Evolutionary conservation across 2,888 invertebrate genomes (phyloP), one percentile per base, ranked within the genome.

Genomic region (Octonoba sinensis): DNA sequence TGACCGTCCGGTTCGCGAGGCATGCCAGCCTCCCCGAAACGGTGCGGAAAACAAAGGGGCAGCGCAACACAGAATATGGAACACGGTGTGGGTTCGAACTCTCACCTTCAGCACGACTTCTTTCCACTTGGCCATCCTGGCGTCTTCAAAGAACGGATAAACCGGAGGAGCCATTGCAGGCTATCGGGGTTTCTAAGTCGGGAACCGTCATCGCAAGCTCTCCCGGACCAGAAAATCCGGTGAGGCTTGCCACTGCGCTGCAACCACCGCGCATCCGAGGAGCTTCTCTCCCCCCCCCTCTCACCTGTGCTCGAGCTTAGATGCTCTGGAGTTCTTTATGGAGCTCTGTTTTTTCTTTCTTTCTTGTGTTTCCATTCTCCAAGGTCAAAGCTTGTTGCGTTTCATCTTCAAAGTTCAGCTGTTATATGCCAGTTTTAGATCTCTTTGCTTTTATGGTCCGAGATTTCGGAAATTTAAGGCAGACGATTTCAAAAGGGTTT

Each of bases 41-140:
- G 71, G 56, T 3, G 46, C 8, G 6, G 15, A 20, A n/a, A 36
- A 47, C 8, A 60, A 22, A 60, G n/a, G n/a, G 46, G 46, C 64
- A 36, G 46, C 18, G 36, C 20, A 65, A n/a, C n/a, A 47, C 11
- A 22, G 64, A 59, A 27, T n/a, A 59, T 44, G 64, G 18, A n/a
- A n/a, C 60, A 60, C 3, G n/a, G 60, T 36, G 3, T 36, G 36
- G 6, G 36, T 36, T 36, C 36, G 36, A 36, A 36, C 36, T 3
- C 81, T 72, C 62, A 83, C 83, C 81, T 78, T 83, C 16, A 83
- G 81, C 62, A 83, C 83, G 20, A 83, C 83, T 67, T 83, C 81
- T 44, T 83, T 83, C 83, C 83, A 83, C 71, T 83, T 83, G 15
- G 79, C 83, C 79, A 83, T 76, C 46, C 79, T 77, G 27, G 67